phyloP scores from a whole-genome alignment of 2,797 vertebrate genomes.

The Acridotheres tristis region DNA sequence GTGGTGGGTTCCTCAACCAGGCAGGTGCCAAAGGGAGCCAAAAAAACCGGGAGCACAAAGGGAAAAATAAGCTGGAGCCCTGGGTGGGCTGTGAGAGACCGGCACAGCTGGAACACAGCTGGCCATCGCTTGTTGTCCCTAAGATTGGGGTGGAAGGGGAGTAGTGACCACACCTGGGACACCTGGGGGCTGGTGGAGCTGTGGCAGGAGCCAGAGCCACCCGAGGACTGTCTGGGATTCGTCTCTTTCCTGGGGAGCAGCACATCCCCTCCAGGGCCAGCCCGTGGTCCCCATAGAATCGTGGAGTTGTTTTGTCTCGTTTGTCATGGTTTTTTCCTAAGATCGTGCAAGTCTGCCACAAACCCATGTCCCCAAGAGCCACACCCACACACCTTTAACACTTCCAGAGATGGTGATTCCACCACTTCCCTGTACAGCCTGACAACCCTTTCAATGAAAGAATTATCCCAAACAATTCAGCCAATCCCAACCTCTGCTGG shows the following conservation, averaged over 20 bases:
- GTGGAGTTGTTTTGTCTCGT: background rate
- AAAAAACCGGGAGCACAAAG: background rate
- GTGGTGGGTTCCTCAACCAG: background rate
- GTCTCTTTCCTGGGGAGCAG: background rate
- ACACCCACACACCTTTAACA: background rate
- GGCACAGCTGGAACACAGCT: fast-evolving
- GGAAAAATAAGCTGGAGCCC: background rate
- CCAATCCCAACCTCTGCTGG: background rate
- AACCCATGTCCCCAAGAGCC: background rate
- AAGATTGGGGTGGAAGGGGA: background rate
- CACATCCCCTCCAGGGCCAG: background rate
- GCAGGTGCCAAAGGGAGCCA: background rate
- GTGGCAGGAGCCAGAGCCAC: background rate
- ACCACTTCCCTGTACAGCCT: background rate
- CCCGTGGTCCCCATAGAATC: fast-evolving
- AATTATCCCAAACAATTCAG: background rate
- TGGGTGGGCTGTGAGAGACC: background rate
- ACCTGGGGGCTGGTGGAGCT: background rate
- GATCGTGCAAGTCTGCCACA: background rate
- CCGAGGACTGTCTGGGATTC: background rate
- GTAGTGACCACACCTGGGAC: background rate
- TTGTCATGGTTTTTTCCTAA: no score
- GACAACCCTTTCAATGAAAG: background rate
- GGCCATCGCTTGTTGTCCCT: background rate
- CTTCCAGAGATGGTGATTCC: background rate